Base-by-base conservation (phyloP, 2,888 invertebrate genomes). In the Autographa gamma region DNA sequence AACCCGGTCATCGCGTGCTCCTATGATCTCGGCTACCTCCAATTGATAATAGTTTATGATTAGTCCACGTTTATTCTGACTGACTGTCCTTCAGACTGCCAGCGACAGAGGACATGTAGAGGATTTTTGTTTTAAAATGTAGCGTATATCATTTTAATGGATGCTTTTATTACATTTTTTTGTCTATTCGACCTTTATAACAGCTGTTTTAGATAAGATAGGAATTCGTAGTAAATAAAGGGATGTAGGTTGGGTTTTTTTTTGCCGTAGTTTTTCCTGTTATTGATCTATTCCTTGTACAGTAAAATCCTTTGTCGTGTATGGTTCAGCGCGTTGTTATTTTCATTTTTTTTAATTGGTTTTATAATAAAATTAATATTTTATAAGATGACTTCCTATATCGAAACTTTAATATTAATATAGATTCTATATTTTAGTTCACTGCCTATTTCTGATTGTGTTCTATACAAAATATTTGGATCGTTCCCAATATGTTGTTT, bases 1-100 rank as follows among this genome's bases (percentile, higher is more conserved):
- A 94, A 92, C 93, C 87, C 91, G 89, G 87, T 88, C 88, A 87
- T 84, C 79, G 84, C 86, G 86, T 86, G 80, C 85, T 89, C 81
- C 89, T 90, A 88, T 89, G 88, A 90, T 90, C 88, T 89, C 89
- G 80, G 89, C 89, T 89, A 86, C 81, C 82, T 85, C 71, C 73
- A 56, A 70, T 79, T 73, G 76, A 74, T 77, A 77, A 31, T 68
- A 77, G 73, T 77, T 58, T 58, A 81, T 81, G 66, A 77, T 72
- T 72, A 63, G 63, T 65, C 19, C 54, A 60, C 66, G 64, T 41
- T 58, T 34, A 60, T 69, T 67, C 59, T 38, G n/a, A n/a, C n/a
- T n/a, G n/a, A n/a, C n/a, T n/a, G 58, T 48, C 61, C 43, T 65
- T 34, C 48, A 43, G n/a, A 63, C 25, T 7, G 31, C 32, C 13